Conservation (phyloP, 2,797 vertebrate species). For the Euphonia xanthogaster region DNA sequence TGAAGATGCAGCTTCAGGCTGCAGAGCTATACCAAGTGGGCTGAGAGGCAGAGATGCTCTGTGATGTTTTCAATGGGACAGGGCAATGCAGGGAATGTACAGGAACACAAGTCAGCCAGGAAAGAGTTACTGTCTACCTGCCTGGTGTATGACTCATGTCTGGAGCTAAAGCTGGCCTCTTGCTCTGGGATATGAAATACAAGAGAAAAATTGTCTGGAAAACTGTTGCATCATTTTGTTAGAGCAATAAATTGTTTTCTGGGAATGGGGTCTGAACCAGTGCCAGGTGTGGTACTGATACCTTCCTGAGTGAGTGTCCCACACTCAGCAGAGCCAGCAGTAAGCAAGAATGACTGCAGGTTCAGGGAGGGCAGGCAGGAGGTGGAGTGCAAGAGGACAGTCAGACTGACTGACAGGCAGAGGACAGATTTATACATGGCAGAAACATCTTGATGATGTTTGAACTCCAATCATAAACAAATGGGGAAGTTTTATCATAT, state of each 20-base stretch:
- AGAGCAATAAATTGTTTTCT: not conserved
- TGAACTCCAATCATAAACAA: not conserved
- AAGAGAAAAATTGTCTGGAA: not conserved
- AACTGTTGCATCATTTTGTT: not conserved
- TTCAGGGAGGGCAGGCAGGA: not conserved
- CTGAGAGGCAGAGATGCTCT: not conserved
- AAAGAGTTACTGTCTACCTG: not conserved
- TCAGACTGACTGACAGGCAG: not conserved
- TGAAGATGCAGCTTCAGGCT: not conserved
- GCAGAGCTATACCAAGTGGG: accelerated
- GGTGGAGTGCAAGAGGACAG: not conserved
- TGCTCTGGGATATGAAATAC: not conserved
- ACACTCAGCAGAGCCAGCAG: not conserved
- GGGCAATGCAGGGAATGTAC: not conserved
- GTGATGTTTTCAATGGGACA: accelerated
- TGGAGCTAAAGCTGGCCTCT: not conserved
- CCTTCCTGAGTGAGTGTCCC: not conserved
- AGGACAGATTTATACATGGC: not conserved
- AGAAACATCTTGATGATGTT: not conserved
- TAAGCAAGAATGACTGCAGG: not conserved
- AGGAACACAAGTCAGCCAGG: not conserved
- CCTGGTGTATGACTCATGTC: not conserved
- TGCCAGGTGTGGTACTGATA: not conserved
- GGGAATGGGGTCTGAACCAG: not conserved
- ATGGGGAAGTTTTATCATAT: not conserved